Conservation (phyloP, 2,113 vertebrate species). For the Verasper variegatus region DNA sequence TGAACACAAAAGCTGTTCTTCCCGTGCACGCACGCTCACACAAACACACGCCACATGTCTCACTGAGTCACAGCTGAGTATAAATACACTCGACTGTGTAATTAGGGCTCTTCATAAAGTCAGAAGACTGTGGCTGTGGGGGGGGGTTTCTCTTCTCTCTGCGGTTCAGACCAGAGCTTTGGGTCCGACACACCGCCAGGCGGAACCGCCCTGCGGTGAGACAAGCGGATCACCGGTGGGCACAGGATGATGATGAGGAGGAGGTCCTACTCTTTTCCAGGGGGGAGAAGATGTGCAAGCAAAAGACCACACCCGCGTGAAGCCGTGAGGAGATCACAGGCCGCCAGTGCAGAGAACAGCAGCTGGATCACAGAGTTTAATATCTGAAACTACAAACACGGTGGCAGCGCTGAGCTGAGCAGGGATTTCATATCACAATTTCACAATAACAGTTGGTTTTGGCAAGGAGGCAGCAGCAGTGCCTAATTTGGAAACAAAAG, state of each 20-base stretch:
- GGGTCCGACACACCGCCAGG: slow-evolving; percentile 15
- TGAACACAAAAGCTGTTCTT: slow-evolving; percentile 40
- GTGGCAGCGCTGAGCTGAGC: neutral
- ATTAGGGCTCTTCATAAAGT: slow-evolving; percentile 75
- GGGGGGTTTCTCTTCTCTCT: slow-evolving; percentile 52
- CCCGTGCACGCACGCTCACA: slow-evolving; percentile 19
- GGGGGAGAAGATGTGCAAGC: slow-evolving; percentile 1
- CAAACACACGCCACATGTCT: slow-evolving; percentile 61
- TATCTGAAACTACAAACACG: slow-evolving; percentile 34
- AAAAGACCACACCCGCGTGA: slow-evolving; percentile 5
- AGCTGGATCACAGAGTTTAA: slow-evolving; percentile 14
- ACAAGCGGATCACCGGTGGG: slow-evolving; percentile 9
- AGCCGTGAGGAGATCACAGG: neutral
- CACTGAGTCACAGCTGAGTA: slow-evolving; percentile 70
- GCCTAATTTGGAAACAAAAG: slow-evolving; percentile 56
- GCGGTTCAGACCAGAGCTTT: slow-evolving; percentile 47
- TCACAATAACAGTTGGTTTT: slow-evolving; percentile 53
- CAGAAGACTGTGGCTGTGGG: slow-evolving; percentile 35
- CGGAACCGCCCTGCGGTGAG: slow-evolving; percentile 45
- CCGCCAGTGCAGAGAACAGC: neutral
- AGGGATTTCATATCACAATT: slow-evolving; percentile 23
- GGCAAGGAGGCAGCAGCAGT: neutral
- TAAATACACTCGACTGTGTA: slow-evolving; percentile 75
- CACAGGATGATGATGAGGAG: slow-evolving; percentile 2
- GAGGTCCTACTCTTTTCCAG: slow-evolving; percentile 31